Conservation (phyloP, 2,888 invertebrate genomes). For the Standfussiana lucernea region DNA sequence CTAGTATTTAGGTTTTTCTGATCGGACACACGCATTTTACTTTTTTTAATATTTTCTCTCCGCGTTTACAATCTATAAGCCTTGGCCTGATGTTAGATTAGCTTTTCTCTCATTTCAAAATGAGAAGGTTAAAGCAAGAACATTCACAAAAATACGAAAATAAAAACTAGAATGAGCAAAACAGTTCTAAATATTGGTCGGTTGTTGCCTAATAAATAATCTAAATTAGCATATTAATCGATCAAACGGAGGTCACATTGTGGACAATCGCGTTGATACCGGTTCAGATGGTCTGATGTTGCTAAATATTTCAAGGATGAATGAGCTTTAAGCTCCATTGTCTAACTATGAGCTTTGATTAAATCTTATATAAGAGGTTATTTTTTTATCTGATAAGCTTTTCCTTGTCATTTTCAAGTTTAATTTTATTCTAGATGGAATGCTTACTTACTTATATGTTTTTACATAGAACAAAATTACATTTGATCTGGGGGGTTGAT, state of each 20-base stretch:
- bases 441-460: not conserved
- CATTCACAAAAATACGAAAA: slow-evolving; percentile 45
- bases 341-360: slow-evolving; percentile 65
- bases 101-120: slow-evolving; percentile 23
- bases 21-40: not conserved
- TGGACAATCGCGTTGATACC: slow-evolving; percentile 80
- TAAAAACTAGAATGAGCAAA: slow-evolving; percentile 65
- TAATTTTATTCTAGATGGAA: not conserved
- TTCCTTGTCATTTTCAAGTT: not conserved
- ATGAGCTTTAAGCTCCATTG: slow-evolving; percentile 68
- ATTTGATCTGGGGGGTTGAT: too few relatives aligned
- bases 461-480: not conserved
- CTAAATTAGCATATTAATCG: slow-evolving; percentile 85
- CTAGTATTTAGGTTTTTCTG: not conserved
- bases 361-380: not conserved
- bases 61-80: not conserved
- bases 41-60: not conserved
- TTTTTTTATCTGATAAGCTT: not conserved
- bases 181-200: slow-evolving; percentile 70
- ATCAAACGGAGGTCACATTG: slow-evolving; percentile 82
- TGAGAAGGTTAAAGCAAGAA: slow-evolving; percentile 40
- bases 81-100: slow-evolving; percentile 14
- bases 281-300: slow-evolving; percentile 78
- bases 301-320: slow-evolving; percentile 82
- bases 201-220: slow-evolving; percentile 80